Conservation (phyloP, 2,888 invertebrate genomes). For the Elgonia sp. region DNA sequence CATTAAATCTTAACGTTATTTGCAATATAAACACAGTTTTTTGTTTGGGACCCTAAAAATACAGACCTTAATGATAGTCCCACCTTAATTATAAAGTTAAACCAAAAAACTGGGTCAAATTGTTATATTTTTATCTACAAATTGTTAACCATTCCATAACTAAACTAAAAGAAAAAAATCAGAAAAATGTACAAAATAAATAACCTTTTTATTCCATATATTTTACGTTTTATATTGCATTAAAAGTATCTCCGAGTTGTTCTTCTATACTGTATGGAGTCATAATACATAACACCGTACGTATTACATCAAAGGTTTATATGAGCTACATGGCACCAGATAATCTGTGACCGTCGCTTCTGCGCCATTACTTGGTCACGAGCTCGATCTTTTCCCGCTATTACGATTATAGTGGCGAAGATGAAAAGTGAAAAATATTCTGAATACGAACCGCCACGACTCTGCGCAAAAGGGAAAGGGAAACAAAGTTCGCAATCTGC, state of each 20-base stretch:
- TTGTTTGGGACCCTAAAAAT: too few relatives aligned
- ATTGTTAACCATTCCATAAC: too few relatives aligned
- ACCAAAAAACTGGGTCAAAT: too few relatives aligned
- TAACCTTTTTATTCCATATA: neutral
- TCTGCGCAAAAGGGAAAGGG: slow-evolving; percentile 71
- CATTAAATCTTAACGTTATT: too few relatives aligned
- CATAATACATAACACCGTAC: slow-evolving; percentile 52
- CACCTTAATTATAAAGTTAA: too few relatives aligned
- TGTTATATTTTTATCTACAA: too few relatives aligned
- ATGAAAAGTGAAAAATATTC: slow-evolving; percentile 75
- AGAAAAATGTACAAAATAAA: neutral
- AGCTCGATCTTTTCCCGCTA: slow-evolving; percentile 81
- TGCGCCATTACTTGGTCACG: slow-evolving; percentile 82
- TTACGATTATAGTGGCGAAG: slow-evolving; percentile 79
- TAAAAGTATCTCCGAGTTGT: slow-evolving; percentile 19
- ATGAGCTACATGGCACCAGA: slow-evolving; percentile 73
- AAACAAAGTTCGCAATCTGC: slow-evolving; percentile 75
- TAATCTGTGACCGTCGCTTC: slow-evolving; percentile 77
- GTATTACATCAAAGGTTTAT: slow-evolving; percentile 67
- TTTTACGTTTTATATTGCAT: neutral
- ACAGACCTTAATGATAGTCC: too few relatives aligned
- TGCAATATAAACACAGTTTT: too few relatives aligned
- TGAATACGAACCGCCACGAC: slow-evolving; percentile 56
- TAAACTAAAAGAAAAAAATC: too few relatives aligned
- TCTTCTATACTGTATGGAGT: slow-evolving; percentile 37